These are phyloP conservation scores for Agelastica alni DNA, from an alignment of 2,888 invertebrate species.

Conservation along the genomic window DNA sequence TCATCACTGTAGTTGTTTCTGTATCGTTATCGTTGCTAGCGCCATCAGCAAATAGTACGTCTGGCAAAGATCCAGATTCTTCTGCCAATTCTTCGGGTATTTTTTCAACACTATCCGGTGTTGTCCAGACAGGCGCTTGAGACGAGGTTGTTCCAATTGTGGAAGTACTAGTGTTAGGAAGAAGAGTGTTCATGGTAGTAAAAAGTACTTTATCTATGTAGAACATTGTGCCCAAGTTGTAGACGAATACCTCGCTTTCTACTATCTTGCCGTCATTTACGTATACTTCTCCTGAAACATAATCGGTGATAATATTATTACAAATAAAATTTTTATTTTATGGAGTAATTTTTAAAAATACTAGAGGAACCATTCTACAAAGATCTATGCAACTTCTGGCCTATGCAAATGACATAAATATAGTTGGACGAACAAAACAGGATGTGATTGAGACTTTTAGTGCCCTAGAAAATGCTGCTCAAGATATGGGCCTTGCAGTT, in stretches of 20 bases:
- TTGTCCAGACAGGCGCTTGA: slow-evolving; percentile 35
- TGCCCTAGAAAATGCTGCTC: too few species aligned
- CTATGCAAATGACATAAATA: too few species aligned
- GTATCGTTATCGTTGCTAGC: slow-evolving; percentile 37
- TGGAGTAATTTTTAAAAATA: too few species aligned
- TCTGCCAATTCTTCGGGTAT: slow-evolving; percentile 53
- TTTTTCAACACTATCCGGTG: slow-evolving; percentile 44
- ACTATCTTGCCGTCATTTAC: slow-evolving; percentile 64
- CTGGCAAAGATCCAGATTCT: slow-evolving; percentile 50
- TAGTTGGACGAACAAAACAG: too few species aligned
- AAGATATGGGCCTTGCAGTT: too few species aligned
- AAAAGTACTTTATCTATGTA: slow-evolving; percentile 65
- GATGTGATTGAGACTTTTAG: too few species aligned
- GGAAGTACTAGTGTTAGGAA: slow-evolving; percentile 40
- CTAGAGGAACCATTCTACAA: too few species aligned
- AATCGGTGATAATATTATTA: too few species aligned
- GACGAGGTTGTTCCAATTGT: slow-evolving; percentile 29
- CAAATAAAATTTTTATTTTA: too few species aligned
- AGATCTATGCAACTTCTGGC: too few species aligned
- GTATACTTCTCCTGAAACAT: slow-evolving; percentile 56
- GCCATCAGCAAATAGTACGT: slow-evolving; percentile 53
- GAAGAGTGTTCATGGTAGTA: slow-evolving; percentile 47
- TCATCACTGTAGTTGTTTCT: slow-evolving; percentile 21
- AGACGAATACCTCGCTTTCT: slow-evolving; percentile 67
- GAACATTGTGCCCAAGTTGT: slow-evolving; percentile 69